Percentiles rank a stretch among this genome's conserved stretches.
These are phyloP conservation scores for Thysanoteuthis rhombus DNA, from an alignment of 2,888 invertebrate species.

Conservation along the genomic window DNA sequence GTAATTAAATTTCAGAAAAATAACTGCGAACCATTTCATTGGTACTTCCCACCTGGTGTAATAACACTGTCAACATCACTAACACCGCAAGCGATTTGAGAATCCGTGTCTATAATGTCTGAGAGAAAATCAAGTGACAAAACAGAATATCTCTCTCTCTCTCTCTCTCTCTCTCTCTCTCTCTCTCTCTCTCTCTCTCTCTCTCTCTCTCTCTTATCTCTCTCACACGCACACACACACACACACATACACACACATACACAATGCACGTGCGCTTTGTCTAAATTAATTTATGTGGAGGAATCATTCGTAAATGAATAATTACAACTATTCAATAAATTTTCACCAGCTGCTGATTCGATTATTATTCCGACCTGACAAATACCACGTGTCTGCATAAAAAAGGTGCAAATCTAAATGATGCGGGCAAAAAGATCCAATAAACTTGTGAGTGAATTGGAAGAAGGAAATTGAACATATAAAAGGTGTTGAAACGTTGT, in stretches of 20 bases:
- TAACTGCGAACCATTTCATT: neutral
- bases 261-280: neutral
- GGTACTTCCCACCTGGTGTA: neutral
- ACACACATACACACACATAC: neutral
- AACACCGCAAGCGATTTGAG: neutral
- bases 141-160: neutral
- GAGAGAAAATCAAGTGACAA: neutral
- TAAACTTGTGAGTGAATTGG: too few species aligned
- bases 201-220: too few species aligned
- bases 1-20: neutral
- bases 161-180: neutral
- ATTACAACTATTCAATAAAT: neutral
- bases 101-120: neutral
- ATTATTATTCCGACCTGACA: neutral
- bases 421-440: too few species aligned
- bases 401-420: neutral
- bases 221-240: too few species aligned
- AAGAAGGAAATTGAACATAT: too few species aligned
- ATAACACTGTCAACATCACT: neutral
- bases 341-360: neutral
- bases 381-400: neutral
- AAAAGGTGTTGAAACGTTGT: too few species aligned
- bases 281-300: neutral
- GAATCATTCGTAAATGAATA: conserved; percentile 12
- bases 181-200: neutral